phyloP scores from a whole-genome alignment of 1,140 invertebrate genomes.

The Drosophila hydei region DNA sequence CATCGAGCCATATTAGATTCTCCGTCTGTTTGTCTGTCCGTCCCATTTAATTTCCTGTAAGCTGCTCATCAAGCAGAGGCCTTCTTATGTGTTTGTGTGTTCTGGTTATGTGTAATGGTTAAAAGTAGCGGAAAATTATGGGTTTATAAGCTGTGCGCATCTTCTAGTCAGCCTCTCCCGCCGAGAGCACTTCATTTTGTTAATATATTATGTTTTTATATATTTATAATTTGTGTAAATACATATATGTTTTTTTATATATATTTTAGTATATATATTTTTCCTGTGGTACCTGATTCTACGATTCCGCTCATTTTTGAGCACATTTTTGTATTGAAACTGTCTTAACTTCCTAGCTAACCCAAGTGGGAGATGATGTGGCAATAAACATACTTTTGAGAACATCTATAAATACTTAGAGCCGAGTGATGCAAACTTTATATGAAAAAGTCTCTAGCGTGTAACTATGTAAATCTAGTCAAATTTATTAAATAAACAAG shows the following conservation, averaged over 20 bases:
- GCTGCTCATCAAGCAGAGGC: no score
- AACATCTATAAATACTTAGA: conserved; percentile 6
- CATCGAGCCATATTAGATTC: no score
- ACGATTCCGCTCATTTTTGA: background rate
- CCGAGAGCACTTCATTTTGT: no score
- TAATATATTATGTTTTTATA: no score
- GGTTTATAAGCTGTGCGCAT: no score
- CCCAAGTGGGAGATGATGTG: conserved; percentile 1
- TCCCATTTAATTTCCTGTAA: no score
- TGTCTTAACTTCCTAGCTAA: background rate
- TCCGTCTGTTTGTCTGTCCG: no score
- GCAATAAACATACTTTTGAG: conserved; percentile 1
- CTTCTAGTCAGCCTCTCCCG: no score
- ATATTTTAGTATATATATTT: background rate
- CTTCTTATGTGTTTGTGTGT: no score
- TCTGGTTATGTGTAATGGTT: no score
- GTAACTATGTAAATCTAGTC: conserved; percentile 49
- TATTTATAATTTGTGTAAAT: background rate
- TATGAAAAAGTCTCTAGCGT: conserved; percentile 5
- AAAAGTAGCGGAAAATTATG: no score
- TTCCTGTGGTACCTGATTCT: conserved; percentile 19
- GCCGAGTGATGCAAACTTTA: conserved; percentile 18
- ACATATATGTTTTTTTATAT: no score
- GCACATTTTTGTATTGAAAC: background rate
- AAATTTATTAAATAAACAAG: conserved; percentile 42